These are phyloP conservation scores for Ernsta delagoae DNA, from an alignment of 2,888 invertebrate genomes.

Conservation along the genomic window DNA sequence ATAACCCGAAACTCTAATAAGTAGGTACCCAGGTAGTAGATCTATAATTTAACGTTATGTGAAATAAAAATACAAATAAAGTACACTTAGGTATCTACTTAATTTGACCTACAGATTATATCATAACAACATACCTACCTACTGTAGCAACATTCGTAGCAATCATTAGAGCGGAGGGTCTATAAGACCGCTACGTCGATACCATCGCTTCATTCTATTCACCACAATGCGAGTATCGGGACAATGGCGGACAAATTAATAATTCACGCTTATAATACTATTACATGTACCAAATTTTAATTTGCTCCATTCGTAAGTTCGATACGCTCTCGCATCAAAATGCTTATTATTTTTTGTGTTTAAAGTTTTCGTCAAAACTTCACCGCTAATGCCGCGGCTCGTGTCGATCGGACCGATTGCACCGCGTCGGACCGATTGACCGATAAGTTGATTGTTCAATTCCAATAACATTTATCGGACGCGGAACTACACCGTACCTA, in stretches of 20 bases:
- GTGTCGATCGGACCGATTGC: slow-evolving; percentile 63
- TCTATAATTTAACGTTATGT: too few relatives aligned
- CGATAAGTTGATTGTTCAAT: slow-evolving; percentile 62
- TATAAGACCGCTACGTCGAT: slow-evolving; percentile 14
- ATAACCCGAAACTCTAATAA: too few relatives aligned
- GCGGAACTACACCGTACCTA: slow-evolving; percentile 39
- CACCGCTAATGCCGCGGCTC: slow-evolving; percentile 58
- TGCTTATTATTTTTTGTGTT: slow-evolving; percentile 59
- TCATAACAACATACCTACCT: not conserved
- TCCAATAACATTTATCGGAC: slow-evolving; percentile 55
- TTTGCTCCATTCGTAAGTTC: slow-evolving; percentile 62
- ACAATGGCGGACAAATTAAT: slow-evolving; percentile 79
- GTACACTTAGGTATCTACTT: too few relatives aligned
- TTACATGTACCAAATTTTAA: slow-evolving; percentile 70
- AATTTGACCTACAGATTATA: not conserved
- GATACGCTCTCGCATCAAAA: slow-evolving; percentile 58
- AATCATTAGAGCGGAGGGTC: slow-evolving; percentile 23
- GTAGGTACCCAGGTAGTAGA: too few relatives aligned
- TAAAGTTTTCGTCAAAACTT: slow-evolving; percentile 63
- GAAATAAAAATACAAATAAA: too few relatives aligned
- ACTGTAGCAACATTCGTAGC: slow-evolving; percentile 1
- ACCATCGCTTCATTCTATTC: slow-evolving; percentile 26
- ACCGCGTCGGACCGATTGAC: slow-evolving; percentile 45
- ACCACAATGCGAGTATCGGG: slow-evolving; percentile 42
- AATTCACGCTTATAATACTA: slow-evolving; percentile 75